Base-by-base conservation (phyloP, 2,888 invertebrate genomes). In the Metallyticus violacea region DNA sequence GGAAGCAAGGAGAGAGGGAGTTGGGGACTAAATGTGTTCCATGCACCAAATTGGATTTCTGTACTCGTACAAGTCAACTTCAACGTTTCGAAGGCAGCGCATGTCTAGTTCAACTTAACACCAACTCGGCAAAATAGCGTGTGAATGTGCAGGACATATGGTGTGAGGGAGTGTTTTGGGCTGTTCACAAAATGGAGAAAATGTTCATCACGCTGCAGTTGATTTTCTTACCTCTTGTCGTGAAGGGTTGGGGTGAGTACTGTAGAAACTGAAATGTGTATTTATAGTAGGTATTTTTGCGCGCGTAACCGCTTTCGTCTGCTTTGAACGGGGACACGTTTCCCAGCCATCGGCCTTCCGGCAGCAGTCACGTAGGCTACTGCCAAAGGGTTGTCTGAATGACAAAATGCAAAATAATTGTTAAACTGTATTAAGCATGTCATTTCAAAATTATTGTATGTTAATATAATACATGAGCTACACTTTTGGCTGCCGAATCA, bases 361-460 rank as follows among this genome's bases (percentile, higher is more conserved):
- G 91, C 90, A 90, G 90, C 89, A 92, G 93, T 93, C 93, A 93
- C 93, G 93, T 93, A 93, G 92, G 93, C 93, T 92, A 26, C 26
- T 62, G n/a, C 25, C n/a, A 76, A 77, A 83, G 77, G 83, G 83
- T 77, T 82, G 62, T 26, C n/a, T 80, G 22, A 80, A 80, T 26
- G 25, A 78, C 78, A 26, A 78, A 26, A 40, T 40, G 40, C 40
- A 40, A 40, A 62, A 62, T 62, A 62, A 62, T 62, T 15, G 40
- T 2, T 62, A 62, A 62, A 15, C 15, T 62, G 15, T 62, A 2
- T 62, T 62, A 62, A 62, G 22, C 15, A 15, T 62, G 15, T 15
- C 9, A 22, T 62, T 62, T 62, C 2, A 62, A 62, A 22, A 15
- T 3, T 15, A 4, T 15, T 62, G 15, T 62, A 62, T 15, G 4